These are phyloP conservation scores for Crenichthys baileyi DNA, from an alignment of 2,797 vertebrate genomes.

Conservation along the genomic window DNA sequence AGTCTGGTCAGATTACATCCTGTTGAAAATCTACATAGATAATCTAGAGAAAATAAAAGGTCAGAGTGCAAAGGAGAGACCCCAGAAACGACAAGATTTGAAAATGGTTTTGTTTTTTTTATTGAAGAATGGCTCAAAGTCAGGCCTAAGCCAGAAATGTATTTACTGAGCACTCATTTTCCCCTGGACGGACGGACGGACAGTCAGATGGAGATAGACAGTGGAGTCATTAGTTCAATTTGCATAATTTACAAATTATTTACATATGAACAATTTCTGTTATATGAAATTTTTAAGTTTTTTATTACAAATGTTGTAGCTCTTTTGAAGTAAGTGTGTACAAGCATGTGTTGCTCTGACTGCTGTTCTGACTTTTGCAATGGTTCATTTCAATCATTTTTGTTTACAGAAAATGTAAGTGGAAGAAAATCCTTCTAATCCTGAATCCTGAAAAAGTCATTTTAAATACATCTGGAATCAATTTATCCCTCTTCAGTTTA, in stretches of 20 bases:
- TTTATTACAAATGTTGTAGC: background rate
- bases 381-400: conserved; percentile 20
- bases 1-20: background rate
- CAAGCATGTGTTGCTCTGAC: conserved; percentile 6
- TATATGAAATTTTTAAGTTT: background rate
- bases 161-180: background rate
- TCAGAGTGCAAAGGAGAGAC: background rate
- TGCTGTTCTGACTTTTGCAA: conserved; percentile 24
- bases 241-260: background rate
- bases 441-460: conserved; percentile 39
- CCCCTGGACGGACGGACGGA: too few relatives aligned
- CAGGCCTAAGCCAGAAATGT: background rate
- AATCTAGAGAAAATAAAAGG: background rate
- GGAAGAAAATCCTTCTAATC: conserved; percentile 5
- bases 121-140: too few relatives aligned
- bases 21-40: background rate
- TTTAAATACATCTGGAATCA: conserved; percentile 65
- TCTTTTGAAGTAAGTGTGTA: conserved; percentile 1
- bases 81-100: background rate
- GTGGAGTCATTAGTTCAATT: too few relatives aligned
- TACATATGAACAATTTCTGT: background rate
- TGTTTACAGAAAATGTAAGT: conserved; percentile 34
- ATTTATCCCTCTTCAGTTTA: conserved; percentile 46
- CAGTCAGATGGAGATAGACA: too few relatives aligned
- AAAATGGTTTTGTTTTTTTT: too few relatives aligned